phyloP scores from a whole-genome alignment of 2,113 vertebrate species.

The Bagarius yarrelli region DNA sequence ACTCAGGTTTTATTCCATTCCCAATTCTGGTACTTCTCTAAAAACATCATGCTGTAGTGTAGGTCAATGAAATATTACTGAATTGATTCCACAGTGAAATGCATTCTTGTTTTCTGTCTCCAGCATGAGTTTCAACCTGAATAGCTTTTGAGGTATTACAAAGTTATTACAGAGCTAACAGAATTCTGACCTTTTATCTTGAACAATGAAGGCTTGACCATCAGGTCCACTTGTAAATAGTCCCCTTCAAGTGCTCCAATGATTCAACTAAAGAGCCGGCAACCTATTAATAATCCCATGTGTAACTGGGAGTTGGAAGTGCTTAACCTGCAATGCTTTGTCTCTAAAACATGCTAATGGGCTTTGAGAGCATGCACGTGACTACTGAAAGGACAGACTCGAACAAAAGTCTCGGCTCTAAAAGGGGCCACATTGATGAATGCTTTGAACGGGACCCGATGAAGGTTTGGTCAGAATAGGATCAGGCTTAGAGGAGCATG shows the following conservation, averaged over 20 bases:
- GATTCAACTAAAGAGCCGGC: conserved; percentile 49
- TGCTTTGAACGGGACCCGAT: neutral
- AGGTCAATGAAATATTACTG: conserved; percentile 8
- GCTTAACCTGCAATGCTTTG: neutral
- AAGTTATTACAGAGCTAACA: neutral
- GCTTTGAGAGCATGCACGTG: neutral
- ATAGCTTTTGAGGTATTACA: neutral
- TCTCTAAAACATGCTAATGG: conserved; percentile 15
- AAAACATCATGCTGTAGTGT: conserved; percentile 25
- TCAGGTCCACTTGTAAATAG: conserved; percentile 47
- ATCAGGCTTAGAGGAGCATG: neutral
- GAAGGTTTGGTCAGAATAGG: neutral
- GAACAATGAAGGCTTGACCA: conserved; percentile 43
- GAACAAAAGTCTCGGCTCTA: neutral
- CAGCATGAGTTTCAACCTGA: conserved; percentile 14
- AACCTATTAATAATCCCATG: conserved; percentile 44
- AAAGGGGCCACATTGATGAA: neutral
- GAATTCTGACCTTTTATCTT: conserved; percentile 22
- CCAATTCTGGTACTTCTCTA: conserved; percentile 25
- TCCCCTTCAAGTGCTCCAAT: conserved; percentile 47
- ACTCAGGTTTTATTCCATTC: conserved; percentile 41
- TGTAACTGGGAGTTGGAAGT: neutral
- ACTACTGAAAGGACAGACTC: neutral
- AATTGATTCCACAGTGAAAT: conserved; percentile 20
- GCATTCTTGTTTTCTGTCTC: conserved; percentile 14